phyloP scores from a whole-genome alignment of 2,113 vertebrate genomes.

The Hemiprocne comata region DNA sequence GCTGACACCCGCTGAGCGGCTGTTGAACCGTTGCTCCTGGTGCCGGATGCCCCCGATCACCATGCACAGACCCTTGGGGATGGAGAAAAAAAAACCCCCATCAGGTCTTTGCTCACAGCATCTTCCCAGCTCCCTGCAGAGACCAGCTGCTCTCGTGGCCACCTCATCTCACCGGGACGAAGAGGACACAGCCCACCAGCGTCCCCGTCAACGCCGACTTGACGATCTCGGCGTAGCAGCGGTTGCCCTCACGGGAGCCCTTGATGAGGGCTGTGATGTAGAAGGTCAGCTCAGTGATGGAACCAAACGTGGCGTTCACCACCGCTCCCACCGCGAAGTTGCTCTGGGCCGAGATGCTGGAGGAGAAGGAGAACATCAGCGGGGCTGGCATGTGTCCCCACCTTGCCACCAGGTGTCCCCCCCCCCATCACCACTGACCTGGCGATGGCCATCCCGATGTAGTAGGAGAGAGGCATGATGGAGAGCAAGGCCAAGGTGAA shows the following conservation, averaged over 20 bases:
- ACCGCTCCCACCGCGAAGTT: slow-evolving; percentile 89
- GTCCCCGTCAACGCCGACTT: slow-evolving; percentile 87
- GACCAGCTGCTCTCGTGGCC: accelerated
- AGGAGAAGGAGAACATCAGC: not conserved
- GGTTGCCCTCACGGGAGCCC: slow-evolving; percentile 76
- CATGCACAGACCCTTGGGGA: slow-evolving; percentile 87
- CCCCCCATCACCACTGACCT: slow-evolving; percentile 50
- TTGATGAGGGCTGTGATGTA: slow-evolving; percentile 89
- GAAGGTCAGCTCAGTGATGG: slow-evolving; percentile 90
- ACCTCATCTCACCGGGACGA: slow-evolving; percentile 81
- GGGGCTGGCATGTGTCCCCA: accelerated
- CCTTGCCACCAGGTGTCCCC: accelerated
- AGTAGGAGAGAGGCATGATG: slow-evolving; percentile 90
- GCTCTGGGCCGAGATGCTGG: slow-evolving; percentile 90
- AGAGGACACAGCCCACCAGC: slow-evolving; percentile 85
- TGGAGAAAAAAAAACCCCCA: accelerated
- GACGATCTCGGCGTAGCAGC: slow-evolving; percentile 87
- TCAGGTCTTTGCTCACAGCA: not conserved
- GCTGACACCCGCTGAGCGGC: slow-evolving; percentile 86
- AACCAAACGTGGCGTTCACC: slow-evolving; percentile 90
- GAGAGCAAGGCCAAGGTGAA: slow-evolving; percentile 82
- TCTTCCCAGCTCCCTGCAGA: not conserved
- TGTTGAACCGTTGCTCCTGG: slow-evolving; percentile 89
- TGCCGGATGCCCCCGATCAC: slow-evolving; percentile 88
- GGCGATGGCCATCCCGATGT: slow-evolving; percentile 91